Conservation (phyloP, 1,140 invertebrate species). For the Doryteuthis pealeii region DNA sequence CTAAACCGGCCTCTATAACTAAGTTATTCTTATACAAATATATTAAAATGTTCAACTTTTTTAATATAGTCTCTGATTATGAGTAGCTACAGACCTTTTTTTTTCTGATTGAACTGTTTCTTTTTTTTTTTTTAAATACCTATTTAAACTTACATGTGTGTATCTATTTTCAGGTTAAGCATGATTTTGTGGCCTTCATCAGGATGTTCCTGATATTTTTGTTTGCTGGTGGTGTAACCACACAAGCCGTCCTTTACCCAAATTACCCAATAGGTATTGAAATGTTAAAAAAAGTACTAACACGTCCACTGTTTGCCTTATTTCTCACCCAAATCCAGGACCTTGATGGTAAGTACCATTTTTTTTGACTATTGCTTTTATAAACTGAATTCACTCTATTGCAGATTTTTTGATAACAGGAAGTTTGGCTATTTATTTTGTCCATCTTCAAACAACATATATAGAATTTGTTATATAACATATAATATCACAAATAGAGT, state of each 20-base stretch:
- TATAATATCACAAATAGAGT: too few species aligned
- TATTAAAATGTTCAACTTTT: too few species aligned
- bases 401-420: neutral
- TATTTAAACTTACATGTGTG: neutral
- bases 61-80: too few species aligned
- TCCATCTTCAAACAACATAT: too few species aligned
- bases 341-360: slow-evolving; percentile 41
- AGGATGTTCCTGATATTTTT: slow-evolving; percentile 60
- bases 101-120: too few species aligned
- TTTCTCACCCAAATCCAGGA: slow-evolving; percentile 61
- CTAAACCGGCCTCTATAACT: too few species aligned
- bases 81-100: too few species aligned
- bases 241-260: slow-evolving; percentile 61
- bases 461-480: too few species aligned
- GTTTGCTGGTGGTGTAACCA: slow-evolving; percentile 59
- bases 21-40: too few species aligned
- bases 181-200: slow-evolving; percentile 61
- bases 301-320: slow-evolving; percentile 58
- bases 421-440: too few species aligned
- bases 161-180: slow-evolving; percentile 44
- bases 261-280: slow-evolving; percentile 54
- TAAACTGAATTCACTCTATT: neutral
- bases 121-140: too few species aligned
- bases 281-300: slow-evolving; percentile 51
- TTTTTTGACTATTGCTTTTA: neutral